A percentile compares a stretch with the other conserved stretches of the same genome.
phyloP scores from a whole-genome alignment of 2,888 invertebrate genomes.

The Hypercompe scribonia region DNA sequence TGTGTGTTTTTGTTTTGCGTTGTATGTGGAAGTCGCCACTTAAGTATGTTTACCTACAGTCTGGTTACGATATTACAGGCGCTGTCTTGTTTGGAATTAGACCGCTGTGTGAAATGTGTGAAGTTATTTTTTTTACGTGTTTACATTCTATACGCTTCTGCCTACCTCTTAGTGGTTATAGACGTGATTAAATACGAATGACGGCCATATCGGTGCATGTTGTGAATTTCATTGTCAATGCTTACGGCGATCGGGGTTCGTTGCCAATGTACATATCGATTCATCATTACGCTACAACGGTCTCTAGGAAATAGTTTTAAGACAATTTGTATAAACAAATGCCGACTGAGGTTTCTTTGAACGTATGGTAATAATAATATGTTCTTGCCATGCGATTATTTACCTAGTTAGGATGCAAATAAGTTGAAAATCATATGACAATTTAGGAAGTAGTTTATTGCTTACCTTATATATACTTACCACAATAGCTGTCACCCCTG shows the following conservation, averaged over 20 bases:
- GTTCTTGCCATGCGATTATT: neutral
- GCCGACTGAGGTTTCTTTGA: neutral
- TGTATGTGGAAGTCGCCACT: no score
- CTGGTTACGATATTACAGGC: no score
- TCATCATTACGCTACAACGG: neutral
- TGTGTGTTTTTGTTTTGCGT: no score
- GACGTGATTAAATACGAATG: neutral
- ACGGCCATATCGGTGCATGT: neutral
- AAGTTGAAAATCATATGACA: no score
- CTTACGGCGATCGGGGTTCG: conserved; percentile 9
- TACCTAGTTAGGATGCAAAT: no score
- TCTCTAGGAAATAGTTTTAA: conserved; percentile 3
- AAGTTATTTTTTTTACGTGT: no score
- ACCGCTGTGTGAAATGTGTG: no score
- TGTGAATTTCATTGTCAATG: conserved; percentile 13
- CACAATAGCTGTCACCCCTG: no score
- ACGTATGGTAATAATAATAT: neutral
- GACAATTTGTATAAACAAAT: conserved; percentile 2
- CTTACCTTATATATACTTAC: no score
- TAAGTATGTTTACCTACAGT: no score
- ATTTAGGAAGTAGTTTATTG: no score
- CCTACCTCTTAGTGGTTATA: neutral
- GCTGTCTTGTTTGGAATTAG: no score
- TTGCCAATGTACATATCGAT: conserved; percentile 24
- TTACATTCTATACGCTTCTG: neutral